Percentiles rank a stretch among this genome's conserved stretches.
phyloP scores from a whole-genome alignment of 2,797 vertebrate species.

The Lacerta bilineata region DNA sequence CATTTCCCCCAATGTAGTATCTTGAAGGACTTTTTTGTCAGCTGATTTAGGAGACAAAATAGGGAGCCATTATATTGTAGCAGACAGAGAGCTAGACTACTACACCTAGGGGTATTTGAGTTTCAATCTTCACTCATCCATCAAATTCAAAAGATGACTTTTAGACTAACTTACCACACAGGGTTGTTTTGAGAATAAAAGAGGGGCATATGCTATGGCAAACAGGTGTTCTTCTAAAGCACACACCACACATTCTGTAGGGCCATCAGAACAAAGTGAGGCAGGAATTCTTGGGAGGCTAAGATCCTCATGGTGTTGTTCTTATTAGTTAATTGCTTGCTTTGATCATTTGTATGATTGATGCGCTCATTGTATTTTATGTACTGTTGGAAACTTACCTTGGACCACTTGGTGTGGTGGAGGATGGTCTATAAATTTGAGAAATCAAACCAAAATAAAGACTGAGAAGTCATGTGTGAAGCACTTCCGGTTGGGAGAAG shows the following conservation, averaged over 20 bases:
- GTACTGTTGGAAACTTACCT: no score
- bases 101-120: background rate
- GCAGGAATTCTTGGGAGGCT: background rate
- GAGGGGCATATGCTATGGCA: no score
- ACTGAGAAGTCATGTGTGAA: background rate
- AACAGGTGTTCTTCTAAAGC: no score
- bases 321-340: no score
- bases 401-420: no score
- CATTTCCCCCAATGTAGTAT: background rate
- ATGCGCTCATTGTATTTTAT: no score
- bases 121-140: background rate
- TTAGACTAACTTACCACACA: background rate
- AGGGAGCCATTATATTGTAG: background rate
- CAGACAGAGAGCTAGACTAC: background rate
- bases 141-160: background rate
- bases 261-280: background rate
- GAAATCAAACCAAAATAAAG: no score
- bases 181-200: background rate
- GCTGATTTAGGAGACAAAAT: background rate
- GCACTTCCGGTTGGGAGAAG: no score
- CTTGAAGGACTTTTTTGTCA: background rate
- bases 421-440: no score
- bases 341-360: no score
- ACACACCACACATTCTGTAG: background rate
- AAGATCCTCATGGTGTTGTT: background rate